Conservation (phyloP, 53 echinoderm and acorn worm species). For the Holothuria scabra region DNA sequence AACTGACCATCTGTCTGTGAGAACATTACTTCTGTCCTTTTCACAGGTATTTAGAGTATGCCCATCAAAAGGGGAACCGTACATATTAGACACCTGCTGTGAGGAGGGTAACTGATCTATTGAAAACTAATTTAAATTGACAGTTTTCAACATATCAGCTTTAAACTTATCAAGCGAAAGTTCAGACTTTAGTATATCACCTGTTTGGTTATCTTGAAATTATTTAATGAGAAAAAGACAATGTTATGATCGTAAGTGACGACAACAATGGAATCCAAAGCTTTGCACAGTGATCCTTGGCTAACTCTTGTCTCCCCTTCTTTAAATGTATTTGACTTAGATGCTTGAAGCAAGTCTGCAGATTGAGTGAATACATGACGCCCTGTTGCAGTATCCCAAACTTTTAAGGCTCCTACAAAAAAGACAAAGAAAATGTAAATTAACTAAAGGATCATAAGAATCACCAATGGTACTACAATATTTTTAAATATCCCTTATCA, state of each 20-base stretch:
- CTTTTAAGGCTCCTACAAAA: conserved; percentile 18
- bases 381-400: conserved; percentile 10
- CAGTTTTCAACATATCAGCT: too few species aligned
- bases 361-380: conserved; percentile 34
- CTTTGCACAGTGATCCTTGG: conserved; percentile 16
- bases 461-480: not conserved
- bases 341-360: conserved; percentile 24
- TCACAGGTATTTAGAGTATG: too few species aligned
- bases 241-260: conserved; percentile 34
- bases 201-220: conserved; percentile 40
- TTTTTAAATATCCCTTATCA: not conserved
- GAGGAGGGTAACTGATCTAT: too few species aligned
- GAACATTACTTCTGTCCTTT: too few species aligned
- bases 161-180: too few species aligned
- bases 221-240: conserved; percentile 28
- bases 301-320: conserved; percentile 45
- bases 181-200: not conserved
- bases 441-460: not conserved
- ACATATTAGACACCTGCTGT: too few species aligned
- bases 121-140: too few species aligned
- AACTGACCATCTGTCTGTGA: too few species aligned
- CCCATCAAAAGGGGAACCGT: too few species aligned
- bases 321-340: conserved; percentile 24
- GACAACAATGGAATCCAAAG: conserved; percentile 16
- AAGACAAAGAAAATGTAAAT: not conserved